Conservation (phyloP, 2,113 vertebrate genomes). For the Sprattus sprattus region DNA sequence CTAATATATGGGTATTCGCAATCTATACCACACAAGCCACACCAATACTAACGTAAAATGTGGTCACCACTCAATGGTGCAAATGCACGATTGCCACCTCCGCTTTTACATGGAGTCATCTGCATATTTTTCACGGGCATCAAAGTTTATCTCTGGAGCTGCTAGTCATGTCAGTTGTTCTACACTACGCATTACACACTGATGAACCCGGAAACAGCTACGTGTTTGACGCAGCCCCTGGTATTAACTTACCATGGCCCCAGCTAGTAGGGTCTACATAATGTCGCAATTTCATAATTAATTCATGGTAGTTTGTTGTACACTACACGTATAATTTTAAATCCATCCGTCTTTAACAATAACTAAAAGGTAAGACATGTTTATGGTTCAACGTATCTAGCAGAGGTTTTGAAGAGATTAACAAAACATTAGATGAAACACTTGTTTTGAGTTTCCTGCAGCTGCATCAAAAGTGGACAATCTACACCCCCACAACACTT, state of each 20-base stretch:
- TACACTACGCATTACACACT: not conserved
- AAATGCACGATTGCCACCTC: not conserved
- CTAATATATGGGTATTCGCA: not conserved
- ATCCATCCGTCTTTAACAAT: too few relatives aligned
- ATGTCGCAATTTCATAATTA: too few relatives aligned
- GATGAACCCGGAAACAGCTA: slow-evolving; percentile 10
- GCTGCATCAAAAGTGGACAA: too few relatives aligned
- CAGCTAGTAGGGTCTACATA: not conserved
- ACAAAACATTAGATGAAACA: too few relatives aligned
- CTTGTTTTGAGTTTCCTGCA: too few relatives aligned
- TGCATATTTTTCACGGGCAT: not conserved
- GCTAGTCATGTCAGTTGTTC: slow-evolving; percentile 1
- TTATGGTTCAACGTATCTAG: too few relatives aligned
- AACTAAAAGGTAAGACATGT: too few relatives aligned
- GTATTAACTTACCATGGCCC: not conserved
- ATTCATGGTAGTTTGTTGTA: too few relatives aligned
- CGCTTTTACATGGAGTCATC: not conserved
- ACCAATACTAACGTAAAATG: not conserved
- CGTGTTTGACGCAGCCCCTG: not conserved
- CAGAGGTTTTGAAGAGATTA: too few relatives aligned
- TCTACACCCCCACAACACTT: not conserved
- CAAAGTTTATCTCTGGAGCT: not conserved
- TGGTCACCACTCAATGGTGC: not conserved
- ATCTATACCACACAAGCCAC: not conserved
- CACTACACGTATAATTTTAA: too few relatives aligned